Evolutionary conservation across 2,113 vertebrate genomes (phyloP).

Genomic region (Psittacus erithacus): DNA sequence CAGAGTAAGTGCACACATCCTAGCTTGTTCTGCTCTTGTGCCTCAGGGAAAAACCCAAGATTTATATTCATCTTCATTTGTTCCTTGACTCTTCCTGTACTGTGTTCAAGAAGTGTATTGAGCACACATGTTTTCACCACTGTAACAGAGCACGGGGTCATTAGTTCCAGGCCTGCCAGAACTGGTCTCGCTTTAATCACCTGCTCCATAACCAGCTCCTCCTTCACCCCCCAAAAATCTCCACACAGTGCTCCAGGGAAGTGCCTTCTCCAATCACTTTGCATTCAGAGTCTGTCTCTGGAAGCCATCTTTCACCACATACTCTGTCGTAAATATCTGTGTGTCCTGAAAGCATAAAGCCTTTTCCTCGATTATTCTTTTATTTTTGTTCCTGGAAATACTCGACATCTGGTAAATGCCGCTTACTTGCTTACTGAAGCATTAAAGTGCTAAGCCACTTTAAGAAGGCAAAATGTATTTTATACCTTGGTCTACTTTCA

Average conservation of each 20-base stretch:
- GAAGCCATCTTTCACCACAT: not conserved
- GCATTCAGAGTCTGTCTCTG: not conserved
- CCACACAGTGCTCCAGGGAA: accelerated
- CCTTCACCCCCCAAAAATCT: not conserved
- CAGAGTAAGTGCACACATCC: not conserved
- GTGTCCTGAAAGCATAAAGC: not conserved
- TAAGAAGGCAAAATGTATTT: not conserved
- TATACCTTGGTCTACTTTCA: not conserved
- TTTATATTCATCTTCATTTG: not conserved
- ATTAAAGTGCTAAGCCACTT: not conserved
- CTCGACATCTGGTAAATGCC: not conserved
- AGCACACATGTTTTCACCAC: not conserved
- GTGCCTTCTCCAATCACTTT: not conserved
- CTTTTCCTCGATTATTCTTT: not conserved
- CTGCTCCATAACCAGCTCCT: not conserved
- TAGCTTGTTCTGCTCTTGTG: not conserved
- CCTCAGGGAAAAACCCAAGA: not conserved
- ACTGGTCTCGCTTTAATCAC: not conserved
- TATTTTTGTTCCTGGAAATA: not conserved
- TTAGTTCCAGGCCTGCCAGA: not conserved
- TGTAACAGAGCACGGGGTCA: not conserved
- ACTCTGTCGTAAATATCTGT: not conserved
- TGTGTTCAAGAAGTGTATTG: not conserved
- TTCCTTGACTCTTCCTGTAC: not conserved
- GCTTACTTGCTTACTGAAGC: not conserved